These are phyloP conservation scores for Sesamia nonagrioides DNA, from an alignment of 1,140 invertebrate genomes.

Conservation along the genomic window DNA sequence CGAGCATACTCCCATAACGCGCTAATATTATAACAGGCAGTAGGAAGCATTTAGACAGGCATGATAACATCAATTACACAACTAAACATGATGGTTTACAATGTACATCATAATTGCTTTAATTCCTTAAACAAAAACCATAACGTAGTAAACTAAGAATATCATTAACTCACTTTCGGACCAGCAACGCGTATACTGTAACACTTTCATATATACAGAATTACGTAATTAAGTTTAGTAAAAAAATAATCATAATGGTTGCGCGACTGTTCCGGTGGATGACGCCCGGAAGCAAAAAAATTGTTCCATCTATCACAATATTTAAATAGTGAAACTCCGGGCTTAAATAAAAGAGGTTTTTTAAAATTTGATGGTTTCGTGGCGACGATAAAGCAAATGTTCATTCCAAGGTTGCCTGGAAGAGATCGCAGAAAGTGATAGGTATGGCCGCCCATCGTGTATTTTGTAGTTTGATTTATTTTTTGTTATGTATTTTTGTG, in stretches of 20 bases:
- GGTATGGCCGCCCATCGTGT: no score
- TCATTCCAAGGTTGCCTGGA: no score
- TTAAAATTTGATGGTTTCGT: not conserved
- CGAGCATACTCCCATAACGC: conserved; percentile 31
- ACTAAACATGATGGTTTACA: conserved; percentile 29
- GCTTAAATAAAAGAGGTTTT: not conserved
- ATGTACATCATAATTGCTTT: conserved; percentile 24
- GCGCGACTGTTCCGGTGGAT: conserved; percentile 64
- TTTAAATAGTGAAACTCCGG: conserved; percentile 23
- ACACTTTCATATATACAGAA: conserved; percentile 63
- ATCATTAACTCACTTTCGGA: conserved; percentile 77
- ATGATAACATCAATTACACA: conserved; percentile 44
- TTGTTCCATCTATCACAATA: conserved; percentile 40
- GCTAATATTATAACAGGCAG: conserved; percentile 30
- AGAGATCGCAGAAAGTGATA: no score
- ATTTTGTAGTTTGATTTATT: no score
- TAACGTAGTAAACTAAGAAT: conserved; percentile 48
- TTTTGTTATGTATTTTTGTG: no score
- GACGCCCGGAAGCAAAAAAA: conserved; percentile 63
- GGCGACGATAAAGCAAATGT: not conserved
- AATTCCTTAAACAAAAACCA: conserved; percentile 22
- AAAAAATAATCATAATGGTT: conserved; percentile 53
- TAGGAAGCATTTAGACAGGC: conserved; percentile 31
- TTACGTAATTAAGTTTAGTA: conserved; percentile 64
- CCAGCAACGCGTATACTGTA: conserved; percentile 60